phyloP scores from a whole-genome alignment of 2,113 vertebrate genomes.

The Eulemur rufifrons region DNA sequence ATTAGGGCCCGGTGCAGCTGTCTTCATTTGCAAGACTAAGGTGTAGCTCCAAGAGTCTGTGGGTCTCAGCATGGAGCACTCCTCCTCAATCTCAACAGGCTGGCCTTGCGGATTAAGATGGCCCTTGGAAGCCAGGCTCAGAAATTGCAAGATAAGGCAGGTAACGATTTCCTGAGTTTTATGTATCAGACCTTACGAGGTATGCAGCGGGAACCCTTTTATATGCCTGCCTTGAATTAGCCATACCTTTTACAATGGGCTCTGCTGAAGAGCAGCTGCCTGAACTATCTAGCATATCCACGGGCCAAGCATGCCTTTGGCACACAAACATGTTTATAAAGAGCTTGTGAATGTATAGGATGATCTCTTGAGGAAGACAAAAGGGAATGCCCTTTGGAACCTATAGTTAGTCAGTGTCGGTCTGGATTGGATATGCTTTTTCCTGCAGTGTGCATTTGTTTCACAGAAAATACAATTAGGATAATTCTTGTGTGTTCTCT shows the following conservation, averaged over 20 bases:
- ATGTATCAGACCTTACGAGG: slow-evolving; percentile 48
- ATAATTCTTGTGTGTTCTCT: slow-evolving; percentile 74
- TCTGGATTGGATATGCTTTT: slow-evolving; percentile 14
- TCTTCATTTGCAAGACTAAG: slow-evolving; percentile 72
- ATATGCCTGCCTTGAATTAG: slow-evolving; percentile 55
- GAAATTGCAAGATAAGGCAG: slow-evolving; percentile 56
- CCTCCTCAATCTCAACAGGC: slow-evolving; percentile 39
- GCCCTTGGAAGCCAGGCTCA: slow-evolving; percentile 50
- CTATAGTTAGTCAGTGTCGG: background rate
- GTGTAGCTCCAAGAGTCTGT: slow-evolving; percentile 42
- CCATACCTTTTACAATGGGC: background rate
- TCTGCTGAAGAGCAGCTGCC: slow-evolving; percentile 16
- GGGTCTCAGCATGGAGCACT: slow-evolving; percentile 27
- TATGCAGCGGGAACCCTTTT: background rate
- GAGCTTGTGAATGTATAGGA: background rate
- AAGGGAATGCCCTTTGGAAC: slow-evolving; percentile 38
- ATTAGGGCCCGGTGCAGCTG: slow-evolving; percentile 69
- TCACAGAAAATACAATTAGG: slow-evolving; percentile 68
- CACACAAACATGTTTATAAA: background rate
- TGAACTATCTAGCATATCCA: background rate
- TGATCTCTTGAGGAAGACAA: slow-evolving; percentile 29
- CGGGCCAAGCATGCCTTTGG: slow-evolving; percentile 30
- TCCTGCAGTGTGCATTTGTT: slow-evolving; percentile 49
- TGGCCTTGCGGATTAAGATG: slow-evolving; percentile 57
- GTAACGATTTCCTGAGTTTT: slow-evolving; percentile 70